Evolutionary conservation across 2,113 vertebrate species (phyloP), one percentile per base, ranked within the genome.

Genomic region (Ondatra zibethicus): DNA sequence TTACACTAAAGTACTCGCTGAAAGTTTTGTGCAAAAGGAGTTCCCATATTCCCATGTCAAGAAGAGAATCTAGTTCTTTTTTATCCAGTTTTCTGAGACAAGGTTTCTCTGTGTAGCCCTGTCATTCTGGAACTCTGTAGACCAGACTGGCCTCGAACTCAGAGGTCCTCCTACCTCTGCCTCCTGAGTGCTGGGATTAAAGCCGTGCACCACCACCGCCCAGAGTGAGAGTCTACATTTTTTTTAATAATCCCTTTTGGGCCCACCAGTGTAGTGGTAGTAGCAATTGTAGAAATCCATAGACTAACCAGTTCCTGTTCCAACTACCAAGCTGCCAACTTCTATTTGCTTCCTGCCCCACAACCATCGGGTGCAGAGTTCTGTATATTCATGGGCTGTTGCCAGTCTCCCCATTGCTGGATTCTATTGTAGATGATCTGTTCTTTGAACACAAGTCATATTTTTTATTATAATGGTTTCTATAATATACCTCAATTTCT

Each of bases 401-500:
- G 65, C n/a, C 91, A 61, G 70, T 27, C 17, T 81, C 25, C 65
- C 36, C 16, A 86, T 29, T 23, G 1, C 47, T 50, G 52, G 50
- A 33, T 33, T 77, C 33, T 50, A 27, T 1, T 84, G 45, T 77
- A n/a, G 42, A 23, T 39, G 61, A 73, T 77, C 63, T 89, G 2
- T 72, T 91, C 33, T 84, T 88, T 84, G 12, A 88, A 45, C 12
- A 33, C 55, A 89, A 29, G 3, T 23, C 81, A 36, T 27, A 39
- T 50, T 72, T 84, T 84, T 90, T n/a, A 70, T 68, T 89, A 47
- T 45, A 93, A 68, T n/a, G 25, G 21, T 7, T 96, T 84, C 70
- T 80, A 8, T 70, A 94, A 36, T 23, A n/a, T 81, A 72, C 36
- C 45, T 78, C 88, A 33, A 84, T 89, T 95, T 93, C 39, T 85